Evolutionary conservation across 2,797 vertebrate species (phyloP), one percentile per base, ranked within the genome.

Genomic region (Pipistrellus kuhlii): DNA sequence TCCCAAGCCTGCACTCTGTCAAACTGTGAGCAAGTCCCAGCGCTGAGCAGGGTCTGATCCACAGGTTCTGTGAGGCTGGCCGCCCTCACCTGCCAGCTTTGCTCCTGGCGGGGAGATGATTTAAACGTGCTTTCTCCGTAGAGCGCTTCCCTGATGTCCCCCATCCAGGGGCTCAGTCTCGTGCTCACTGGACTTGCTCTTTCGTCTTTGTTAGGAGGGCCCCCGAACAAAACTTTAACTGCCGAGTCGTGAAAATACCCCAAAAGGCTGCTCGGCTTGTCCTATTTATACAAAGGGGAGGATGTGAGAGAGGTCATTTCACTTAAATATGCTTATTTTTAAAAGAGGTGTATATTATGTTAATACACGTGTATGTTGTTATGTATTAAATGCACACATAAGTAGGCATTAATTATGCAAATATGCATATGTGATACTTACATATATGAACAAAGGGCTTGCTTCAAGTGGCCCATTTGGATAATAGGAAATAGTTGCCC

Each of bases 11-110:
- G 27, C 51, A 17, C 1, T 15, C 48, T 55, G 7, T 6, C 13
- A 20, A 76, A 85, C 25, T 0, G 18, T 5, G 48, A 7, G 9
- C 9, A 7, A 25, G 38, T 14, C 11, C 15, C 0, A 5, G 38
- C 10, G 0, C 14, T 1, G 38, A 0, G 41, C 15, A 0, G 1
- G 68, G 21, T 18, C 25, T 23, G 7, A 8, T 2, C 6, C 1
- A 12, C 35, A 53, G 11, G 30, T 18, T 44, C 18, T 81, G 59
- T 30, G 13, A 12, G 30, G 12, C 44, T 18, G 6, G 14, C 21
- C 53, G n/a, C 66, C 81, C 38, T 57, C 75, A 12, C 46, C 62
- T 8, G 51, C 78, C 69, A 32, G 14, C 46, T 64, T 38, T 9
- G 77, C 85, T 9, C 17, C 2, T 0, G 17, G 25, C 13, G 3